These are phyloP conservation scores for Dendrocincla fuliginosa DNA, from an alignment of 2,797 vertebrate species.

Conservation along the genomic window DNA sequence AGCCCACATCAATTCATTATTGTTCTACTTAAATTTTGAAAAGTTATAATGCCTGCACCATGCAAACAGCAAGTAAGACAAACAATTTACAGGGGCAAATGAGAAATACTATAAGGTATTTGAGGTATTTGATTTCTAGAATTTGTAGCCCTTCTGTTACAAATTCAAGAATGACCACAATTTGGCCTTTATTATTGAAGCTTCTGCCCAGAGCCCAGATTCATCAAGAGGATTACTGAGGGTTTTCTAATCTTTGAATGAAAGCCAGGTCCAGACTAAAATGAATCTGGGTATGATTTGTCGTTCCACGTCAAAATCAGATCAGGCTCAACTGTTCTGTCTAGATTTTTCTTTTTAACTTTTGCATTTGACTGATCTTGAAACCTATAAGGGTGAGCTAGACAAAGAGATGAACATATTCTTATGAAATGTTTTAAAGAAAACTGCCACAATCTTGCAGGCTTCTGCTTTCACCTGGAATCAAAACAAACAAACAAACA, in stretches of 20 bases:
- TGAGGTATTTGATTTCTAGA: background rate
- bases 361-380: background rate
- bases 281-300: background rate
- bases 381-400: background rate
- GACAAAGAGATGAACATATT: background rate
- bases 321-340: background rate
- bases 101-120: background rate
- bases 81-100: background rate
- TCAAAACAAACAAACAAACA: background rate
- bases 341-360: background rate
- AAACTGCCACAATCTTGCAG: background rate
- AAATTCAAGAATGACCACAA: background rate
- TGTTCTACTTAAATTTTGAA: background rate
- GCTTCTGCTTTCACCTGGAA: background rate
- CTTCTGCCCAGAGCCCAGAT: background rate
- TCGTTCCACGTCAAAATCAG: background rate
- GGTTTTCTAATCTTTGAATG: background rate
- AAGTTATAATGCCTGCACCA: background rate
- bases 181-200: background rate
- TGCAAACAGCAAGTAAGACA: background rate
- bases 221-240: background rate
- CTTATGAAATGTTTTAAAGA: background rate
- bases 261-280: background rate
- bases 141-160: background rate
- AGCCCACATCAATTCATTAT: background rate